phyloP scores from a whole-genome alignment of 2,888 invertebrate species.

The Metalampra italica region DNA sequence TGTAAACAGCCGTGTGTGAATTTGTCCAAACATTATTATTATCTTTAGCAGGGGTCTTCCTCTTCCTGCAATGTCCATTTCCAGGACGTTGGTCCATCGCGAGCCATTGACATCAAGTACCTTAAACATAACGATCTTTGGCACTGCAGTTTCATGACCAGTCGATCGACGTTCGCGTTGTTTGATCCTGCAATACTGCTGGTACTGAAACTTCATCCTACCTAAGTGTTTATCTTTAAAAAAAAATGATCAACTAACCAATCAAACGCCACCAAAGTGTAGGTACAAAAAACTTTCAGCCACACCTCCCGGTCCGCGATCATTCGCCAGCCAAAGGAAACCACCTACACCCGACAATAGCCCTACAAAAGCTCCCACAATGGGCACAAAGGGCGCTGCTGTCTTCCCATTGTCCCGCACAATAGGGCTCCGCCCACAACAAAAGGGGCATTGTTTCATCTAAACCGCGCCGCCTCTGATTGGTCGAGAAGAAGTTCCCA shows the following conservation, averaged over 20 bases:
- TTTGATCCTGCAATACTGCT: too few species aligned
- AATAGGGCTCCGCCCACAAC: slow-evolving; percentile 61
- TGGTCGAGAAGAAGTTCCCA: slow-evolving; percentile 41
- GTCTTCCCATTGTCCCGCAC: slow-evolving; percentile 73
- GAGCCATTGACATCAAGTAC: too few species aligned
- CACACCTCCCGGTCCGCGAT: slow-evolving; percentile 16
- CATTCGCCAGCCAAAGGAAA: slow-evolving; percentile 15
- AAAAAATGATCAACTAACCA: slow-evolving; percentile 4
- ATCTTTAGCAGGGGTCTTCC: too few species aligned
- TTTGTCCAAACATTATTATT: too few species aligned
- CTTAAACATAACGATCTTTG: too few species aligned
- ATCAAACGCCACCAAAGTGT: slow-evolving; percentile 29
- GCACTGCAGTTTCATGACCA: too few species aligned
- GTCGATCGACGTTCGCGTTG: too few species aligned
- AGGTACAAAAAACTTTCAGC: slow-evolving; percentile 28
- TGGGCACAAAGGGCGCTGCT: slow-evolving; percentile 60
- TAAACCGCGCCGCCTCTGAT: slow-evolving; percentile 36
- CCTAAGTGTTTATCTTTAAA: background rate
- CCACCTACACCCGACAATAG: slow-evolving; percentile 34
- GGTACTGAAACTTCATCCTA: background rate
- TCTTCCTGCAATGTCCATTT: too few species aligned
- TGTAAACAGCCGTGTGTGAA: too few species aligned
- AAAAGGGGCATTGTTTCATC: slow-evolving; percentile 71
- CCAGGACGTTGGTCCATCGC: too few species aligned
- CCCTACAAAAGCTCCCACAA: slow-evolving; percentile 57